These are phyloP conservation scores for Torymus auratus DNA, from an alignment of 2,888 invertebrate species.

Conservation along the genomic window DNA sequence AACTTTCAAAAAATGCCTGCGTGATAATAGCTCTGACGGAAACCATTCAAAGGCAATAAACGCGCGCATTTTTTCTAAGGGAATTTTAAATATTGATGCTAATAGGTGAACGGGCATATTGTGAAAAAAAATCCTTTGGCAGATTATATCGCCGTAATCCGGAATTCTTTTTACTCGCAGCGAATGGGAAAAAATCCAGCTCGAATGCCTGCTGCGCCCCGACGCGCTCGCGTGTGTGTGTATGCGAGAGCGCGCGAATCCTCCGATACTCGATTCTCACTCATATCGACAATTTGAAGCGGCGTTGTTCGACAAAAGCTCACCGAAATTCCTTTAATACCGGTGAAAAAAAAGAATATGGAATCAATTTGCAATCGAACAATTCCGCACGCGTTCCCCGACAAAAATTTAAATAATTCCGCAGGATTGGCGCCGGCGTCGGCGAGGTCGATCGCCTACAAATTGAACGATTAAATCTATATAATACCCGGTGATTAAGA, in stretches of 20 bases:
- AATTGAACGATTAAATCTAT: conserved; percentile 15
- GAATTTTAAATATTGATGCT: conserved; percentile 17
- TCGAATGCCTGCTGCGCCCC: neutral
- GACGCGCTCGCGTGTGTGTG: too few species aligned
- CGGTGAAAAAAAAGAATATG: conserved; percentile 12
- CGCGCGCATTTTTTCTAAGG: neutral
- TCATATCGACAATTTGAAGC: conserved; percentile 32
- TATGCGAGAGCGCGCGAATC: neutral
- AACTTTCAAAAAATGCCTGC: neutral
- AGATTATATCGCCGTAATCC: conserved; percentile 31
- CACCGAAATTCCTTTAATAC: conserved; percentile 31
- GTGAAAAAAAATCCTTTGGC: conserved; percentile 2
- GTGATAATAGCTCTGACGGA: neutral
- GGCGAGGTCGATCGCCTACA: neutral
- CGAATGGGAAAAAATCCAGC: conserved; percentile 31
- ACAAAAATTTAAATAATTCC: too few species aligned
- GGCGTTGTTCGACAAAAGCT: conserved; percentile 14
- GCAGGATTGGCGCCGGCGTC: too few species aligned
- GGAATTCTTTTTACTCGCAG: conserved; percentile 5
- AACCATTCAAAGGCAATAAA: too few species aligned
- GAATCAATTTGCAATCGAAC: conserved; percentile 20
- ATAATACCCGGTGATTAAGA: neutral
- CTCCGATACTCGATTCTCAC: conserved; percentile 35
- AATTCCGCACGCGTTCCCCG: neutral
- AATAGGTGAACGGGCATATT: neutral